Percentiles rank a stretch among this genome's conserved stretches.
Conservation (phyloP, 2,113 vertebrate species). For the Lampris megalopsis region DNA sequence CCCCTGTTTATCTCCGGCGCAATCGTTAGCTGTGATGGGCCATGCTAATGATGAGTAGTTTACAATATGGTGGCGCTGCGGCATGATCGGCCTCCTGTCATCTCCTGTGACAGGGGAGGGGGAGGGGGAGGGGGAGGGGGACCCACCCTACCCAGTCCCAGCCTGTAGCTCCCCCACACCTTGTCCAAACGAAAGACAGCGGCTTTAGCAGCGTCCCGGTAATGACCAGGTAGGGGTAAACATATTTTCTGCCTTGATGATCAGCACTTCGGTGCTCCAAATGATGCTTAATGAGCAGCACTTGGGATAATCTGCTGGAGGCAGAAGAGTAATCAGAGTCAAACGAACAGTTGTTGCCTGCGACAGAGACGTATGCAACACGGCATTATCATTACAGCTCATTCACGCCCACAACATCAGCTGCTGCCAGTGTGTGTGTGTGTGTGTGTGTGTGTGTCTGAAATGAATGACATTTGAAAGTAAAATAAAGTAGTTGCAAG, state of each 20-base stretch:
- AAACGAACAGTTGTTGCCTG: constrained; percentile 48
- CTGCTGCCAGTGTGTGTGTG: constrained; percentile 34
- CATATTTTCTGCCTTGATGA: constrained; percentile 44
- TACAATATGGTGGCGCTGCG: constrained; percentile 76
- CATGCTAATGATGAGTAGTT: constrained; percentile 77
- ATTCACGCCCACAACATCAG: constrained; percentile 18
- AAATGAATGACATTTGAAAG: constrained; percentile 30
- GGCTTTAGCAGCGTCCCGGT: constrained; percentile 38
- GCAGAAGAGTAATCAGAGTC: constrained; percentile 46
- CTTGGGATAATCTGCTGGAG: constrained; percentile 54
- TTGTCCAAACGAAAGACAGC: constrained; percentile 49
- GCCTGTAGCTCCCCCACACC: constrained; percentile 64
- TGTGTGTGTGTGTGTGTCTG: neutral
- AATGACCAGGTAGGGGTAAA: constrained; percentile 51
- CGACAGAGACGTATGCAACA: constrained; percentile 45
- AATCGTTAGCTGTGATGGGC: constrained; percentile 73
- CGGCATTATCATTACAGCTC: constrained; percentile 32
- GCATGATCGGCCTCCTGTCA: constrained; percentile 71
- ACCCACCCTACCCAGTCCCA: constrained; percentile 20
- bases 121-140: constrained; percentile 11
- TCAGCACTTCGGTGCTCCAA: constrained; percentile 33
- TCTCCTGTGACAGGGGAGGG: constrained; percentile 49
- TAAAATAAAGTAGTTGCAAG: constrained; percentile 64
- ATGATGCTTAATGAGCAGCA: constrained; percentile 27
- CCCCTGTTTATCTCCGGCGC: constrained; percentile 70